Evolutionary conservation across 2,888 invertebrate genomes (phyloP), one percentile per base, ranked within the genome.

Genomic region (Slavum lentiscoides): DNA sequence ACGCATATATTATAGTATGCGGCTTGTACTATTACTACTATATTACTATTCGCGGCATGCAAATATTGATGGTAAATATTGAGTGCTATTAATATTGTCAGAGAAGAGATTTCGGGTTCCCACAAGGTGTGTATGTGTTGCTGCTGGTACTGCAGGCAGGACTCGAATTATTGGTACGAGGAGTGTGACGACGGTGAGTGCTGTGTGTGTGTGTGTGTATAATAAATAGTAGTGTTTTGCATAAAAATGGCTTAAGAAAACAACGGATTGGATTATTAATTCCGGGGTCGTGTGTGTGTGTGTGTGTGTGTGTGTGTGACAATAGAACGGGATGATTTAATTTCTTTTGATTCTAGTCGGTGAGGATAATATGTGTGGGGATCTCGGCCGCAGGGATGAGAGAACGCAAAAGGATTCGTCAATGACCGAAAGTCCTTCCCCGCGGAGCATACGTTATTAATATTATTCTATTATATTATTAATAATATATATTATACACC

Each of bases 41-140:
- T 30, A 30, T 30, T 30, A 30, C 30, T 4, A 30, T 4, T 30
- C 1, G 30, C 30, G 30, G 64, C 72, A 72, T 72, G 80, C 80
- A 80, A 80, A 80, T 80, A 80, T 80, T 80, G 80, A 80, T 80
- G 80, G 80, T 80, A 80, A 80, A 80, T 80, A 80, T 80, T 80
- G 80, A 80, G 80, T 80, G 72, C 80, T 58, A 80, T 80, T 80
- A 80, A 80, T 80, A 80, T 80, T 80, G 80, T 80, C 80, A 66
- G 39, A 62, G 17, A 70, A 53, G 49, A 77, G 68, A 53, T 21
- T 37, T 43, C 64, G 80, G 72, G 80, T 80, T 80, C 80, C 80
- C 80, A 80, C 80, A 80, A 43, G 55, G 77, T 62, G 30, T 30
- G 30, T 30, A 30, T 4, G 30, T 30, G 30, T 30, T 30, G 30